Evolutionary conservation across 2,888 invertebrate genomes (phyloP).

Genomic region (Amphipoea oculea): DNA sequence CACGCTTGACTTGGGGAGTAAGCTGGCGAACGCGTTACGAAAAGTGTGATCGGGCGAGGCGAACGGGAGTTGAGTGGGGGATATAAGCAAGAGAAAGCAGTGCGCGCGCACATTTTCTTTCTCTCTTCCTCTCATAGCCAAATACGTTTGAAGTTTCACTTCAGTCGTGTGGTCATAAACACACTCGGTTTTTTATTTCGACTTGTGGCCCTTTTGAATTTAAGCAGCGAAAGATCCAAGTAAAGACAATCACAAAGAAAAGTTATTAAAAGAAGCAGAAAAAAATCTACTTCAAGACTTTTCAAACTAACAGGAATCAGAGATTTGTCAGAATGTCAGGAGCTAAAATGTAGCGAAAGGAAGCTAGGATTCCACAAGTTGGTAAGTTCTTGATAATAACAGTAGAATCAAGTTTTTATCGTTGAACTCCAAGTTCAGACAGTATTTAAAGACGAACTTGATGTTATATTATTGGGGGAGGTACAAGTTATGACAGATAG

Average conservation of each 20-base stretch:
- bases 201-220: too few relatives aligned
- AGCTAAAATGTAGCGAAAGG: conserved; percentile 26
- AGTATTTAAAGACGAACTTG: conserved; percentile 66
- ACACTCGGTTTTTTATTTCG: too few relatives aligned
- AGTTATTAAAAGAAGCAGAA: conserved; percentile 14
- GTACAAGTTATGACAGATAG: conserved; percentile 2
- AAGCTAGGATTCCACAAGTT: conserved; percentile 63
- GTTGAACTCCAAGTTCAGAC: conserved; percentile 61
- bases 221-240: too few relatives aligned
- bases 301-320: conserved; percentile 30
- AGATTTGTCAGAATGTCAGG: conserved; percentile 47
- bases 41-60: too few relatives aligned
- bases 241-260: conserved; percentile 2
- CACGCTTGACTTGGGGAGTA: too few relatives aligned
- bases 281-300: conserved; percentile 24
- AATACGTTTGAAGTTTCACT: too few relatives aligned
- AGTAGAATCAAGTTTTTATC: conserved; percentile 69
- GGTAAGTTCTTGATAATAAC: conserved; percentile 62
- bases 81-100: too few relatives aligned
- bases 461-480: conserved; percentile 23
- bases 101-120: too few relatives aligned
- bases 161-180: too few relatives aligned
- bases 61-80: too few relatives aligned
- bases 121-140: too few relatives aligned
- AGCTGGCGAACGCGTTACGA: too few relatives aligned